Base-by-base conservation (phyloP, 2,888 invertebrate species). In the Drosophila phalerata region DNA sequence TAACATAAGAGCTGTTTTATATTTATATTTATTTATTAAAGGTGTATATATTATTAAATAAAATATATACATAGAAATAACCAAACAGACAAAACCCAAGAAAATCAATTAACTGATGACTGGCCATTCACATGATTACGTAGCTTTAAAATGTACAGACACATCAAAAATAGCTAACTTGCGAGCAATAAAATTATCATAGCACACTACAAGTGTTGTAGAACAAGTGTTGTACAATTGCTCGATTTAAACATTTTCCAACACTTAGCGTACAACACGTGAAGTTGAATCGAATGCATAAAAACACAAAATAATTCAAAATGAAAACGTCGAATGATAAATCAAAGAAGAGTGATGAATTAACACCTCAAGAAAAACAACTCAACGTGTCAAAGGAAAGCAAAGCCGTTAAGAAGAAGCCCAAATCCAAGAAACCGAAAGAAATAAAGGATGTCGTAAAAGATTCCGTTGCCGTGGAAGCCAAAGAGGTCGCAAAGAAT, bases 261-360 rank as follows among this genome's bases (percentile, higher is more conserved):
- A 60, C 78, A 77, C 78, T 60, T 3, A 2, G 3, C 37, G 8
- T n/a, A 53, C 49, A 62, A 77, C 77, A 77, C 77, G 77, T 77
- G 77, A 77, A 77, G 55, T 51, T 52, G 32, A 62, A 25, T 37
- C 17, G 6, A 28, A 19, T n/a, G 28, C 25, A 45, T 61, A 38
- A 11, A 51, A 57, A 49, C 15, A 11, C 25, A 51, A 49, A 17
- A 2, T 40, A 34, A 42, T 40, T 49, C 25, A 69, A 74, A 64
- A 79, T 79, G 77, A 85, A 75, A 52, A 48, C 69, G 43, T 6
- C 65, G 0, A 82, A 69, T 8, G 43, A 34, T n/a, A 71, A 79
- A 42, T 45, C 42, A 45, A 56, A 56, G 13, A 38, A 11, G 8
- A 64, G 71, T 37, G 53, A 30, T 77, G 77, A 79, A 64, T 63